Conservation (phyloP, 2,797 vertebrate species). For the Sebastes melanostomus region DNA sequence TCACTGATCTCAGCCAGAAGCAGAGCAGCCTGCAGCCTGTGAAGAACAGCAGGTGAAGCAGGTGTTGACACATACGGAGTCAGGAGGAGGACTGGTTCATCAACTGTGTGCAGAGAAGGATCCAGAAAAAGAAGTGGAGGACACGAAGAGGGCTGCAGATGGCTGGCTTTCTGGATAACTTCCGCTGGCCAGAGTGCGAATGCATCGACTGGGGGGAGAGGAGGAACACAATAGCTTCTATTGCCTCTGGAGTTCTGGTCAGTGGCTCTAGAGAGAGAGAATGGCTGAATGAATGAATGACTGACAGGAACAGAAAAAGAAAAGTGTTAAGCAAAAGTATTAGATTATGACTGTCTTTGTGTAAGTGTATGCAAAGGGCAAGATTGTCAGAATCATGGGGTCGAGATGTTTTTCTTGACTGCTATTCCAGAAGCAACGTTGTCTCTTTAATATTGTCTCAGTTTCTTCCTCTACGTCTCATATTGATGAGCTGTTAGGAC, state of each 20-base stretch:
- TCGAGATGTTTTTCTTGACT: not conserved
- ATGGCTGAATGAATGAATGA: not conserved
- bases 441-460: not conserved
- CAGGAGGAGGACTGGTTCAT: not conserved
- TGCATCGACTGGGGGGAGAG: slow-evolving; percentile 92
- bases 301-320: too few species aligned
- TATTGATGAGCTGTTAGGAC: not conserved
- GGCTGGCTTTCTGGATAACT: slow-evolving; percentile 93
- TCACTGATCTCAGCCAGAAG: not conserved
- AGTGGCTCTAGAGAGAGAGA: slow-evolving; percentile 38
- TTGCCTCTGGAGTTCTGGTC: slow-evolving; percentile 89
- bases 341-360: not conserved
- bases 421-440: not conserved
- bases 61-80: not conserved
- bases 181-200: slow-evolving; percentile 93
- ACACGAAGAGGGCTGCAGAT: slow-evolving; percentile 62
- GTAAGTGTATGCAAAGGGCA: not conserved
- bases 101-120: not conserved
- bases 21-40: not conserved
- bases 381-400: not conserved
- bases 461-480: not conserved
- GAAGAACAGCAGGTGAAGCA: not conserved
- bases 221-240: slow-evolving; percentile 87
- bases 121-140: not conserved
- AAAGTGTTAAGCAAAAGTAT: not conserved